Evolutionary conservation across 2,888 invertebrate genomes (phyloP).

Genomic region (Drosophila flavopinicola): DNA sequence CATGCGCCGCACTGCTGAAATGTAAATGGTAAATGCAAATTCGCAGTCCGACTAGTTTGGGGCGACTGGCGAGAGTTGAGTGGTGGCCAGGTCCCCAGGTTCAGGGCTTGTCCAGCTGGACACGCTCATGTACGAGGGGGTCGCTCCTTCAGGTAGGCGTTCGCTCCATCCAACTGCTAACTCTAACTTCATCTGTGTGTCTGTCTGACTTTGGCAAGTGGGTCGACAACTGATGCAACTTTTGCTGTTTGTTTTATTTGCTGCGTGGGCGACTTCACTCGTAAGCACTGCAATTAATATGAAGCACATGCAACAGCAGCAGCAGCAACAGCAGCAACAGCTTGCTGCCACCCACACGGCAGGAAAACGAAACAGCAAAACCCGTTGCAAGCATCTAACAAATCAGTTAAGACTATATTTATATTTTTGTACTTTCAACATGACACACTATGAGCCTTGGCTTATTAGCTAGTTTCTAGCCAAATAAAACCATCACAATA

Average conservation of each 20-base stretch:
- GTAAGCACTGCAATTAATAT: conserved; percentile 70
- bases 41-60: conserved; percentile 4
- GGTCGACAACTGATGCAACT: conserved; percentile 58
- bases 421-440: not conserved
- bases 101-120: conserved; percentile 60
- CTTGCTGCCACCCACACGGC: conserved; percentile 52
- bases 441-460: not conserved
- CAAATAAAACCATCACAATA: not conserved
- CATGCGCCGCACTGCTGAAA: conserved; percentile 54
- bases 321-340: conserved; percentile 21
- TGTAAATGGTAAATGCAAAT: conserved; percentile 58
- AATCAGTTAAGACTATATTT: conserved; percentile 1
- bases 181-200: conserved; percentile 3
- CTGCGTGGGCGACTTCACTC: conserved; percentile 51
- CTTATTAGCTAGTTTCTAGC: not conserved
- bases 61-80: not conserved
- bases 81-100: conserved; percentile 28
- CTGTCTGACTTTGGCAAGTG: conserved; percentile 33
- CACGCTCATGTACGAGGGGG: conserved; percentile 35
- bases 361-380: conserved; percentile 1
- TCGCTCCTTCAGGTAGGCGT: conserved; percentile 42
- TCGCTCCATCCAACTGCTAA: conserved; percentile 10
- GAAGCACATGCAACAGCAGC: conserved; percentile 43
- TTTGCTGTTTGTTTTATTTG: conserved; percentile 53
- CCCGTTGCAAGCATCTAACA: conserved; percentile 10